These are phyloP conservation scores for Pandemis heparana DNA, from an alignment of 2,888 invertebrate genomes.

Conservation along the genomic window DNA sequence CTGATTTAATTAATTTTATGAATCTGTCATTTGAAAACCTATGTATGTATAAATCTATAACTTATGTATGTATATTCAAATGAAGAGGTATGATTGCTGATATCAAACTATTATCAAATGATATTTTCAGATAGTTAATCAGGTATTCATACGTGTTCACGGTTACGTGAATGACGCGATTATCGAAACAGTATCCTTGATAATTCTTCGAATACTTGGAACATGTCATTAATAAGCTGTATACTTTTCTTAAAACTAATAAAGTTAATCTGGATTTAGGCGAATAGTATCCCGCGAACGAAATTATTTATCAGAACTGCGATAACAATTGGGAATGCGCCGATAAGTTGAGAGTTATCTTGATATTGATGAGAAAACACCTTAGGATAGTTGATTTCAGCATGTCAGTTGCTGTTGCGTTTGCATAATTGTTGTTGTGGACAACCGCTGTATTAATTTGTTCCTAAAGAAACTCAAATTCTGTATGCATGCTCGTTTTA, in stretches of 20 bases:
- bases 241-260: neutral
- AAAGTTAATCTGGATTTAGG: neutral
- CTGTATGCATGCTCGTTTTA: neutral
- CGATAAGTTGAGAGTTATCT: neutral
- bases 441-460: neutral
- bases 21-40: too few relatives aligned
- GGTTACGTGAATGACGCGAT: neutral
- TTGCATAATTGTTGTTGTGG: neutral
- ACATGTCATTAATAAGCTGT: neutral
- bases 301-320: neutral
- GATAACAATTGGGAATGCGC: neutral
- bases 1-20: too few relatives aligned
- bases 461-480: neutral
- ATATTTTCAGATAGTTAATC: slow-evolving; percentile 16
- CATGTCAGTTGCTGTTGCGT: neutral
- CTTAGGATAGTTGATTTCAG: neutral
- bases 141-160: neutral
- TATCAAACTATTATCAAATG: slow-evolving; percentile 14
- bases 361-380: slow-evolving; percentile 1
- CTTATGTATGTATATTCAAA: too few relatives aligned
- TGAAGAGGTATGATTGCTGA: neutral
- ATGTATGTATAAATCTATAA: too few relatives aligned
- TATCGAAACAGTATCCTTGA: slow-evolving; percentile 21
- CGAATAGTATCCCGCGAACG: neutral
- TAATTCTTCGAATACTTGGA: slow-evolving; percentile 5